These are phyloP conservation scores for Bombus difficillimus DNA, from an alignment of 1,140 invertebrate species.

Conservation along the genomic window DNA sequence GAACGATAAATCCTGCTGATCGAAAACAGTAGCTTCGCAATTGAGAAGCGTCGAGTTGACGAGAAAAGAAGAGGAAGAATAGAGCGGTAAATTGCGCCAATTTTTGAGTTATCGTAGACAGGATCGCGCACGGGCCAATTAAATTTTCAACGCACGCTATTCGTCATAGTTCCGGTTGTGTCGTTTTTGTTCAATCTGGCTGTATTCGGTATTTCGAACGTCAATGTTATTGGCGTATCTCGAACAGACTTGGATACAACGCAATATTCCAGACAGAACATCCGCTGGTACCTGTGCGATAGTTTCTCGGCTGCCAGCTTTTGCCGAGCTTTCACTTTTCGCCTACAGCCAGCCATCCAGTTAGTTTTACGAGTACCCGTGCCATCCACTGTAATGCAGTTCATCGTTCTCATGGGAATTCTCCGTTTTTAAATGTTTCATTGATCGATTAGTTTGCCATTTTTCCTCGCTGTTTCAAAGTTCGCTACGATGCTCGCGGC, in stretches of 20 bases:
- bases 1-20: neutral
- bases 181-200: slow-evolving; percentile 22
- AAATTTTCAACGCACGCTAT: slow-evolving; percentile 46
- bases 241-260: slow-evolving; percentile 18
- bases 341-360: slow-evolving; percentile 29
- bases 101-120: slow-evolving; percentile 34
- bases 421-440: slow-evolving; percentile 31
- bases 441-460: neutral
- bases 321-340: slow-evolving; percentile 72
- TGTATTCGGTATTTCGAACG: neutral
- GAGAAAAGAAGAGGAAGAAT: neutral
- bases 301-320: slow-evolving; percentile 24
- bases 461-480: neutral
- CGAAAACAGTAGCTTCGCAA: neutral
- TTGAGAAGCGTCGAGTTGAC: slow-evolving; percentile 26
- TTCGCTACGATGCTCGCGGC: too few relatives aligned
- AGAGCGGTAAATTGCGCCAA: slow-evolving; percentile 12
- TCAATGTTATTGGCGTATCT: slow-evolving; percentile 46
- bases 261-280: slow-evolving; percentile 29
- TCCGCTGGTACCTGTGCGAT: slow-evolving; percentile 1
- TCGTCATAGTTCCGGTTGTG: slow-evolving; percentile 42
- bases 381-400: slow-evolving; percentile 59
- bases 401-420: slow-evolving; percentile 58
- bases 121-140: slow-evolving; percentile 34
- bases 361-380: slow-evolving; percentile 62